A percentile compares a stretch with the other conserved stretches of the same genome.
Evolutionary conservation across 2,113 vertebrate genomes (phyloP).

Genomic region (Daubentonia madagascariensis): DNA sequence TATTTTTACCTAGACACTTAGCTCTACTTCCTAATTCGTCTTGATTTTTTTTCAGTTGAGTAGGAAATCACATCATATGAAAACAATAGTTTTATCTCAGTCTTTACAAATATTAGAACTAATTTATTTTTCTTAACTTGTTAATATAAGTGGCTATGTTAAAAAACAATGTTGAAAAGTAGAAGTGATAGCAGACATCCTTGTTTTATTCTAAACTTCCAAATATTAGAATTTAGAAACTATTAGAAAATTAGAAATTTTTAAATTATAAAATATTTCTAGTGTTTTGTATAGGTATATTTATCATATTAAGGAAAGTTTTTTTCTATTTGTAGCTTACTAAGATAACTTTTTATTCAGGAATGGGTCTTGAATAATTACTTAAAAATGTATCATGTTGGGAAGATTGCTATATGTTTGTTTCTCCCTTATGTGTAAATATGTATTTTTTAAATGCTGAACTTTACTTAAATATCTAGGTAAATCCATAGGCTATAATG

Average conservation of each 20-base stretch:
- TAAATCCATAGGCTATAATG: neutral
- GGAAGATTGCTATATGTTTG: neutral
- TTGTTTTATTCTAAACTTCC: neutral
- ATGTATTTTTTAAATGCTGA: neutral
- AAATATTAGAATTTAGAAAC: neutral
- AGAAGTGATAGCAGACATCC: neutral
- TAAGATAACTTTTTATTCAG: neutral
- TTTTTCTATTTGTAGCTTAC: neutral
- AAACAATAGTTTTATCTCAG: neutral
- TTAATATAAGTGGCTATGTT: neutral
- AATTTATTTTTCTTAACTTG: neutral
- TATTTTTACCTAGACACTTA: neutral
- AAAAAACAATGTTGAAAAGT: neutral
- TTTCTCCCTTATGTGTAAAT: neutral
- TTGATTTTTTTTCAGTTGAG: neutral
- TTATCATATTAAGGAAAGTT: neutral
- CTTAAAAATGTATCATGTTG: neutral
- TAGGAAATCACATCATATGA: neutral
- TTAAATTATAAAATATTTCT: neutral
- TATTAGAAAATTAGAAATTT: neutral
- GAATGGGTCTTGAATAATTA: neutral
- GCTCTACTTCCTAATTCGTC: neutral
- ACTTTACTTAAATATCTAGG: neutral
- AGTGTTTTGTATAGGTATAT: neutral
- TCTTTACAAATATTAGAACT: neutral